Evolutionary conservation across 2,797 vertebrate genomes (phyloP).

Genomic region (Australoheros facetus): DNA sequence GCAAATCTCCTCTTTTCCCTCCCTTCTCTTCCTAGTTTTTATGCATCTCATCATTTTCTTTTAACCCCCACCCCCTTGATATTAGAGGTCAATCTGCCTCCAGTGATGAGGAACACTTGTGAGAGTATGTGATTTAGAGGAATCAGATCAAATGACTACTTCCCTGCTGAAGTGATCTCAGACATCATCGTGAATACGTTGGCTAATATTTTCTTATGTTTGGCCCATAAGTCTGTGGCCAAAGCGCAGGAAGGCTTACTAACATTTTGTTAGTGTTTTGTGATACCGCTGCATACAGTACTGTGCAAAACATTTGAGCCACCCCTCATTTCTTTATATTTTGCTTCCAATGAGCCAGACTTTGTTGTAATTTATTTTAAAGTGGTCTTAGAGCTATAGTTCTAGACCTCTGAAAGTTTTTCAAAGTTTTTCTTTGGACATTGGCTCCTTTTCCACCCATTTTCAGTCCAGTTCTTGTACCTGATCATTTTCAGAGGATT

Average conservation of each 20-base stretch:
- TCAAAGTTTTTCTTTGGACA: not conserved
- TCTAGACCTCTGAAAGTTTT: not conserved
- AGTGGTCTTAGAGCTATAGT: not conserved
- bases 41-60: constrained; percentile 74
- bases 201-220: constrained; percentile 68
- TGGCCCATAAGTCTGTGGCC: constrained; percentile 50
- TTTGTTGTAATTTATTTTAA: not conserved
- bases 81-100: constrained; percentile 78
- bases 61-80: constrained; percentile 68
- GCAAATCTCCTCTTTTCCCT: constrained; percentile 51
- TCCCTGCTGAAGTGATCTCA: constrained; percentile 68
- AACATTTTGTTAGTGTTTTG: constrained; percentile 24
- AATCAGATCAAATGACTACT: constrained; percentile 77
- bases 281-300: constrained; percentile 1
- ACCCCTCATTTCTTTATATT: not conserved
- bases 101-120: constrained; percentile 69
- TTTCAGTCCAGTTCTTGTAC: not conserved
- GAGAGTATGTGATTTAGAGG: constrained; percentile 65
- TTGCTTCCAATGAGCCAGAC: not conserved
- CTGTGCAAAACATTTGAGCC: not conserved
- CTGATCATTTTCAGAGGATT: not conserved
- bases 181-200: constrained; percentile 56
- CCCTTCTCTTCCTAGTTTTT: constrained; percentile 49
- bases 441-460: not conserved
- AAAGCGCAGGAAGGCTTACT: constrained; percentile 2